phyloP scores from a whole-genome alignment of 23 tunicate species.

The Trididemnum clinides region DNA sequence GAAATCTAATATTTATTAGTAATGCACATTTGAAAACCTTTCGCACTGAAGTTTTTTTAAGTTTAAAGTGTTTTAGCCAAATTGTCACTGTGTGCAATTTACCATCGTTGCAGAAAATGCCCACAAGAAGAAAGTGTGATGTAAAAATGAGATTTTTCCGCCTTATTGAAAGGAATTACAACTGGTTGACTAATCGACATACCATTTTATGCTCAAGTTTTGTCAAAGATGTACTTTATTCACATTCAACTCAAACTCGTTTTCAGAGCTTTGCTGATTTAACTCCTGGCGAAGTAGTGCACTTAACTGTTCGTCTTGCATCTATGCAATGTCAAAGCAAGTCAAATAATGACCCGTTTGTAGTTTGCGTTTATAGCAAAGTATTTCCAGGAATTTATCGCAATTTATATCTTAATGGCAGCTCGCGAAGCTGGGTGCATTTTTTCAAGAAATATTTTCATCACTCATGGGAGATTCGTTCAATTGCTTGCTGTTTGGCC shows the following conservation, averaged over 20 bases:
- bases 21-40: neutral
- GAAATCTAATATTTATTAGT: constrained; percentile 12
- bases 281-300: constrained; percentile 11
- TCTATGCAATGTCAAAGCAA: neutral
- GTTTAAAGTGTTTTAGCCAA: neutral
- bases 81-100: neutral
- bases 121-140: neutral
- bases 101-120: neutral
- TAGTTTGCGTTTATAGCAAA: constrained; percentile 23
- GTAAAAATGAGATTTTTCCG: neutral
- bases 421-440: constrained; percentile 39
- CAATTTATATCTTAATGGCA: constrained; percentile 46
- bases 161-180: neutral
- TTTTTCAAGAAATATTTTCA: constrained; percentile 7
- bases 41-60: neutral
- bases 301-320: constrained; percentile 7
- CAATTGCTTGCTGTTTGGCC: constrained; percentile 39
- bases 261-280: neutral
- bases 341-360: neutral
- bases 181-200: neutral
- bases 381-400: neutral
- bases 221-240: neutral
- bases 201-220: neutral
- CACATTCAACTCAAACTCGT: neutral
- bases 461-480: constrained; percentile 46